phyloP scores from a whole-genome alignment of 2,113 vertebrate species.

The Camarhynchus parvulus region DNA sequence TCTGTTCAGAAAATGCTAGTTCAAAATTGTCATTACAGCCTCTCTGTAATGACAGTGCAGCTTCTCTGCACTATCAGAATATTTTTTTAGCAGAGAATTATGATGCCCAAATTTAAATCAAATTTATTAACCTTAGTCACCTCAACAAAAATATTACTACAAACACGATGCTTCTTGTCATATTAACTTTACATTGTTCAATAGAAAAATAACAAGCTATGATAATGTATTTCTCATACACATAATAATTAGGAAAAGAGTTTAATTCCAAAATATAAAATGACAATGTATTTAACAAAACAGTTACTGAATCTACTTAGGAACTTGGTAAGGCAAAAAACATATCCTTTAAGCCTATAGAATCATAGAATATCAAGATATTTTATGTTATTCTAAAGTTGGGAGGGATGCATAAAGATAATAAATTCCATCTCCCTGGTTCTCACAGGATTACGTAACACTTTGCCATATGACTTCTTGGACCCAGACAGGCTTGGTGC shows the following conservation, averaged over 20 bases:
- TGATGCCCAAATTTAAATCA: not conserved
- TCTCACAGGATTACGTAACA: not conserved
- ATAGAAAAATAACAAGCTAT: not conserved
- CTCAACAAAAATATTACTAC: not conserved
- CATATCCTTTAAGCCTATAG: not conserved
- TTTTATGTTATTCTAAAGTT: not conserved
- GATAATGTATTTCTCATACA: not conserved
- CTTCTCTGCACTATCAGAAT: not conserved
- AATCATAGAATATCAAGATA: not conserved
- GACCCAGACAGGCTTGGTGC: not conserved
- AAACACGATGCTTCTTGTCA: not conserved
- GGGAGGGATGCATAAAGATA: not conserved
- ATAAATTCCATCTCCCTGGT: not conserved
- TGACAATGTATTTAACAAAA: not conserved
- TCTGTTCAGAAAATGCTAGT: not conserved
- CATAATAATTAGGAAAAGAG: not conserved
- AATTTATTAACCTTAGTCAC: not conserved
- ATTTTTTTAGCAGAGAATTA: not conserved
- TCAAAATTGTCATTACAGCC: not conserved
- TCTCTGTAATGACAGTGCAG: not conserved
- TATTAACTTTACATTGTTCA: not conserved
- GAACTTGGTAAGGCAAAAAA: not conserved
- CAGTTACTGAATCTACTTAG: not conserved
- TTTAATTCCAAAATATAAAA: not conserved
- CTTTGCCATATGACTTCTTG: not conserved